Base-by-base conservation (phyloP, 2,888 invertebrate genomes). In the Tinea semifulvella region DNA sequence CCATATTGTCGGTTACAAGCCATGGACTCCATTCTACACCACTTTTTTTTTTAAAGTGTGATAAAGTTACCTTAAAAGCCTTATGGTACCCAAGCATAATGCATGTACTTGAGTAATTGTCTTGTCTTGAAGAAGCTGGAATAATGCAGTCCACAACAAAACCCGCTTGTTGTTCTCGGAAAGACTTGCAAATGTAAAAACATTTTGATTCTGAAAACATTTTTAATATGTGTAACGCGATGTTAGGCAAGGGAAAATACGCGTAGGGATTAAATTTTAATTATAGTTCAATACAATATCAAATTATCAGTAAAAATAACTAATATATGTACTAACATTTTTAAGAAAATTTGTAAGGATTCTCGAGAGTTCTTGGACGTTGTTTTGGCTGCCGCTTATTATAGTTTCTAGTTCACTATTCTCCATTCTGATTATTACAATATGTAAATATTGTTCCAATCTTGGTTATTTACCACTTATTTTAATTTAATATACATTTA, bases 1-100 rank as follows among this genome's bases (percentile, higher is more conserved):
- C n/a, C n/a, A n/a, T n/a, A n/a, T n/a, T n/a, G n/a, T n/a, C n/a
- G n/a, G n/a, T n/a, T n/a, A n/a, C n/a, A n/a, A n/a, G n/a, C n/a
- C n/a, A n/a, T n/a, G n/a, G n/a, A n/a, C n/a, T n/a, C n/a, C n/a
- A n/a, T n/a, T n/a, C n/a, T n/a, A n/a, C n/a, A n/a, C n/a, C n/a
- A n/a, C n/a, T n/a, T n/a, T n/a, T n/a, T n/a, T n/a, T n/a, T n/a
- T n/a, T n/a, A n/a, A n/a, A n/a, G n/a, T n/a, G n/a, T n/a, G 2
- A 8, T 18, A 38, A n/a, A 38, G 11, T 22, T 66, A 89, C 89
- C 89, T 89, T 48, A 91, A 67, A 48, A 91, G 84, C 52, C 89
- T 73, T 42, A 91, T 71, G 31, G 83, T 73, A 46, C 83, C 71
- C 51, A 91, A 76, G 54, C 86, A 87, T 44, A 83, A 59, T 31